phyloP scores from a whole-genome alignment of 2,888 invertebrate species.

The Platycheirus rosarum region DNA sequence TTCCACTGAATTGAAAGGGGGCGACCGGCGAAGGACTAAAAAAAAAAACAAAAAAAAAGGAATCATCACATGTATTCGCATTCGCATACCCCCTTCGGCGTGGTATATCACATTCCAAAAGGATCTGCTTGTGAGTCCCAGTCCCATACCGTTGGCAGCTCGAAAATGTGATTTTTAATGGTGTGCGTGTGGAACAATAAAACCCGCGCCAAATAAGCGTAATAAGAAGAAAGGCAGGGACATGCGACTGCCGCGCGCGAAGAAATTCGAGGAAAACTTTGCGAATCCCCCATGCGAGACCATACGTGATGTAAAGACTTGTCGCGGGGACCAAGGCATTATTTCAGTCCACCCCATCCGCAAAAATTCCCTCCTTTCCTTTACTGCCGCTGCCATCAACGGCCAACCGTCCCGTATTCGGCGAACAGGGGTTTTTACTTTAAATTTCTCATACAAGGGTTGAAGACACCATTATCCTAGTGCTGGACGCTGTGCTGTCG shows the following conservation, averaged over 20 bases:
- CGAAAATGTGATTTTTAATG: slow-evolving; percentile 42
- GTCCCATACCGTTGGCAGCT: slow-evolving; percentile 4
- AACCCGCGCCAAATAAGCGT: slow-evolving; percentile 77
- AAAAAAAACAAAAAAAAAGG: slow-evolving; percentile 32
- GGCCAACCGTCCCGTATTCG: slow-evolving; percentile 23
- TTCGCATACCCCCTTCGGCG: slow-evolving; percentile 26
- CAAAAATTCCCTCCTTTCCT: background rate
- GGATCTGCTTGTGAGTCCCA: slow-evolving; percentile 66
- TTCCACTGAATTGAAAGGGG: slow-evolving; percentile 66
- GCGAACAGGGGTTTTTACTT: slow-evolving; percentile 59
- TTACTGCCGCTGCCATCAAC: background rate
- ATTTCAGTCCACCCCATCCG: slow-evolving; percentile 27
- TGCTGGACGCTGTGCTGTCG: slow-evolving; percentile 51
- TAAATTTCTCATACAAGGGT: slow-evolving; percentile 65
- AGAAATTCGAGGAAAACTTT: slow-evolving; percentile 70
- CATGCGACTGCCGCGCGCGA: slow-evolving; percentile 66
- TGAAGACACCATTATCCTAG: slow-evolving; percentile 54
- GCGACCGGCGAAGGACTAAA: slow-evolving; percentile 56
- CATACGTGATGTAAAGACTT: slow-evolving; percentile 71
- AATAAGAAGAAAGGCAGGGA: slow-evolving; percentile 79
- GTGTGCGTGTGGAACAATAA: slow-evolving; percentile 72
- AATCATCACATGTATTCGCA: slow-evolving; percentile 51
- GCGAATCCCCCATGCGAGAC: slow-evolving; percentile 67
- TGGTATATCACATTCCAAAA: slow-evolving; percentile 65
- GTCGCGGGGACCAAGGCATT: slow-evolving; percentile 53